These are phyloP conservation scores for Drosophila sechellia DNA, from an alignment of 1,140 invertebrate genomes.

Conservation along the genomic window DNA sequence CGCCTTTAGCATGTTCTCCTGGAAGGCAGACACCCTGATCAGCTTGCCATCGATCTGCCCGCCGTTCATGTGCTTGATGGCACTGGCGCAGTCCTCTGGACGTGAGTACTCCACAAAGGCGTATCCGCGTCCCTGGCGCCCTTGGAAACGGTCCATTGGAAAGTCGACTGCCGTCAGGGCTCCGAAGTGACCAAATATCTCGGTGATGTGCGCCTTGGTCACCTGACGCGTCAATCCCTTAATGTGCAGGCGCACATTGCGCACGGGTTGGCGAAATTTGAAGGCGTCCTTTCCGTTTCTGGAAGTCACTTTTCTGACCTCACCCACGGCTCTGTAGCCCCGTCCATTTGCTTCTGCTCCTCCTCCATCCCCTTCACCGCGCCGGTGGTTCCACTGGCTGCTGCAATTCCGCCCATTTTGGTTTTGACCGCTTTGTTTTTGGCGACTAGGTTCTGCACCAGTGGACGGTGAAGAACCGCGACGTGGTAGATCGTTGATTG, in stretches of 20 bases:
- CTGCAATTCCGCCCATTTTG: no score
- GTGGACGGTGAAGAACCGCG: not conserved
- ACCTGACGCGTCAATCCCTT: slow-evolving; percentile 47
- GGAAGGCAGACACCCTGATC: slow-evolving; percentile 52
- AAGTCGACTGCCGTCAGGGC: slow-evolving; percentile 56
- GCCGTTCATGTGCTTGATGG: slow-evolving; percentile 58
- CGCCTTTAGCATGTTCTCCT: slow-evolving; percentile 28
- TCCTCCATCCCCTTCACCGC: not conserved
- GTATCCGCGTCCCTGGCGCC: slow-evolving; percentile 38
- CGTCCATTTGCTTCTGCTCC: not conserved
- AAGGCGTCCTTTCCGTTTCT: not conserved
- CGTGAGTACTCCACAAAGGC: slow-evolving; percentile 57
- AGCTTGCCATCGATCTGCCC: slow-evolving; percentile 53
- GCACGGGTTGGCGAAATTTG: not conserved
- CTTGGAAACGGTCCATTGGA: slow-evolving; percentile 36
- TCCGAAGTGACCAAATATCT: slow-evolving; percentile 61
- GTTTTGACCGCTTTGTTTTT: not conserved
- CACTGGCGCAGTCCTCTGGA: slow-evolving; percentile 49
- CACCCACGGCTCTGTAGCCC: no score
- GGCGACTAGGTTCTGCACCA: not conserved
- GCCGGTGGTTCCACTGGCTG: not conserved
- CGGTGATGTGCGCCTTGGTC: slow-evolving; percentile 55
- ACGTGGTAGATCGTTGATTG: not conserved
- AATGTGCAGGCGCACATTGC: slow-evolving; percentile 53
- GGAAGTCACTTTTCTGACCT: not conserved